phyloP scores from a whole-genome alignment of 2,888 invertebrate genomes.

The Leptarthrus brevirostris region DNA sequence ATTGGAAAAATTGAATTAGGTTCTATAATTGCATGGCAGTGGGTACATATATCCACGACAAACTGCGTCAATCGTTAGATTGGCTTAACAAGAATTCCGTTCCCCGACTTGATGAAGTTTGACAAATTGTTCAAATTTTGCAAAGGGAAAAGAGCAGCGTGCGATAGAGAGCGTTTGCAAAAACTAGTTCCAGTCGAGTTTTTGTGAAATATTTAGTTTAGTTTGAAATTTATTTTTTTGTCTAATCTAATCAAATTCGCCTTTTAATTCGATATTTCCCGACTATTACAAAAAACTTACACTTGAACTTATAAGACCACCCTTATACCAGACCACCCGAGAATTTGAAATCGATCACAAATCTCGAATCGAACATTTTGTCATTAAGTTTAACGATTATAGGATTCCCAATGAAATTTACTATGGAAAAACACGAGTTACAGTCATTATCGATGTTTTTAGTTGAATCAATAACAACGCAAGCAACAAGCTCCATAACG shows the following conservation, averaged over 20 bases:
- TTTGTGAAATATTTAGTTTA: no score
- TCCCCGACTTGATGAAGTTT: neutral
- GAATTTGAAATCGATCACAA: neutral
- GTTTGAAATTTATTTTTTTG: neutral
- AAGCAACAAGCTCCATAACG: neutral
- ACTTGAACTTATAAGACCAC: neutral
- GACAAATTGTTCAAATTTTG: no score
- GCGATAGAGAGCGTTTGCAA: no score
- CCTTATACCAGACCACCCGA: neutral
- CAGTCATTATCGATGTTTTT: neutral
- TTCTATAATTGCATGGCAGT: neutral
- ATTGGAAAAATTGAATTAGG: neutral
- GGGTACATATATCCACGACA: neutral
- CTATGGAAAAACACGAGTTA: neutral
- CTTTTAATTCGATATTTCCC: neutral
- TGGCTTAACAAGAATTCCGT: neutral
- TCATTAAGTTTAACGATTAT: slow-evolving; percentile 4
- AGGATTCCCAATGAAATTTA: neutral
- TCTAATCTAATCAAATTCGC: neutral
- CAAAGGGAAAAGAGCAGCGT: no score
- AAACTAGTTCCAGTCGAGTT: no score
- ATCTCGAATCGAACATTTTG: neutral
- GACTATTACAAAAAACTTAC: neutral
- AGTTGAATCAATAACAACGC: no score
- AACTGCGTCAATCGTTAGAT: neutral